Conservation (phyloP, 2,797 vertebrate species). For the Sorex maritimensis region DNA sequence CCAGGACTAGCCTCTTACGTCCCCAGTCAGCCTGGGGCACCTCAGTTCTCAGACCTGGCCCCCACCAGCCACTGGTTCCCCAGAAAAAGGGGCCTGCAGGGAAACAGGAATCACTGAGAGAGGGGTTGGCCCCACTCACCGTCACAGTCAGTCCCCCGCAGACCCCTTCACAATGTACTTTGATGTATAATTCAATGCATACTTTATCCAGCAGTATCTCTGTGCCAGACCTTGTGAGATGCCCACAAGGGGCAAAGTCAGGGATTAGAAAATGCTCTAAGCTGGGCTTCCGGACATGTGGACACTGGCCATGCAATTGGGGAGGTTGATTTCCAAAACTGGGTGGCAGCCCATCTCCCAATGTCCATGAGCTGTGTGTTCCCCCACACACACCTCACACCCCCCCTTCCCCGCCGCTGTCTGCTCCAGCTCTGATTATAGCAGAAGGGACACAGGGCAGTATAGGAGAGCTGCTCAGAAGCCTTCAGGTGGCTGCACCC, state of each 20-base stretch:
- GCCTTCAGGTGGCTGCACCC: too few species aligned
- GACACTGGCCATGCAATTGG: neutral
- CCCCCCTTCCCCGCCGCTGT: too few species aligned
- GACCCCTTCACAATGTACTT: neutral
- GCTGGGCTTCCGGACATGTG: neutral
- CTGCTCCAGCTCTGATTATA: neutral
- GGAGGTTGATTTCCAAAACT: neutral
- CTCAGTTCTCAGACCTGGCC: neutral
- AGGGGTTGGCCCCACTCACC: neutral
- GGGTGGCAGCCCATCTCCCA: accelerated
- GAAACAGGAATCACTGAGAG: neutral
- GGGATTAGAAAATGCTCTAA: neutral
- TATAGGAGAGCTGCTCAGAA: neutral
- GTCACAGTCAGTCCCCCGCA: neutral
- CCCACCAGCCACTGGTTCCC: neutral
- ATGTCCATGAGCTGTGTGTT: accelerated
- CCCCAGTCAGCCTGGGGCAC: neutral
- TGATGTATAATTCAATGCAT: neutral
- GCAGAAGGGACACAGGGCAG: neutral
- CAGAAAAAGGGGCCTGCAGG: neutral
- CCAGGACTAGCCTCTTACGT: too few species aligned
- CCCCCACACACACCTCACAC: too few species aligned
- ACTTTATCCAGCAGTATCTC: neutral
- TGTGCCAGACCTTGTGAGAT: neutral
- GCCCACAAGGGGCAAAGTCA: neutral